phyloP scores from a whole-genome alignment of 2,888 invertebrate genomes.

The Oxycera nigricornis region DNA sequence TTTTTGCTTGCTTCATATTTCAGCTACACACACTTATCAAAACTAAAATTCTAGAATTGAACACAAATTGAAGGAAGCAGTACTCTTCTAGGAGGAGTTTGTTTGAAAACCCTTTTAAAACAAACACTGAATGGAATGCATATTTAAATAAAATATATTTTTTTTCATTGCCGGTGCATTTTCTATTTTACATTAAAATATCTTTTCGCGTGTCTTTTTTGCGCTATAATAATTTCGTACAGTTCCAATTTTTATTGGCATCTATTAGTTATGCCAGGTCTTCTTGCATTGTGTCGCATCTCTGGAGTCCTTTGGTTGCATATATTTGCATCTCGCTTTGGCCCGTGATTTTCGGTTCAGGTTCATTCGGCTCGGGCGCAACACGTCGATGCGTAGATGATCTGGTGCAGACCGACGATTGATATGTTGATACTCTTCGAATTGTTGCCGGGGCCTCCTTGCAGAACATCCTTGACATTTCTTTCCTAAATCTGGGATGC shows the following conservation, averaged over 20 bases:
- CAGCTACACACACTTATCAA: too few relatives aligned
- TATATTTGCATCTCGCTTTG: background rate
- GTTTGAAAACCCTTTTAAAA: too few relatives aligned
- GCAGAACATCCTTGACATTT: slow-evolving; percentile 59
- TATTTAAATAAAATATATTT: background rate
- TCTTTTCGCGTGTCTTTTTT: background rate
- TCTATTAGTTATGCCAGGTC: background rate
- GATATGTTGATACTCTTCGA: slow-evolving; percentile 54
- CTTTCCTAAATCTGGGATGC: slow-evolving; percentile 77
- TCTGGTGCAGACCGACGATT: slow-evolving; percentile 51
- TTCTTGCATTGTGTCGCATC: background rate
- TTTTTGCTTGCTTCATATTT: too few relatives aligned
- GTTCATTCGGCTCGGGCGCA: background rate
- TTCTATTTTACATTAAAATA: slow-evolving; percentile 9
- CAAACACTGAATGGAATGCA: background rate
- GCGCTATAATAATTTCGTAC: background rate
- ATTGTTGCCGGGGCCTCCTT: slow-evolving; percentile 50
- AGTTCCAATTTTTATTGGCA: background rate
- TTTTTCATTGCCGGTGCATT: background rate
- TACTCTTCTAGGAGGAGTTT: too few relatives aligned
- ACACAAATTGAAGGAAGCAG: too few relatives aligned
- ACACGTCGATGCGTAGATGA: slow-evolving; percentile 23
- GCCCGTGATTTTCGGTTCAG: background rate
- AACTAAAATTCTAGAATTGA: too few relatives aligned
- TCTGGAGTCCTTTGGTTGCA: background rate